Percentiles rank a stretch among this genome's conserved stretches.
These are phyloP conservation scores for Osmerus eperlanus DNA, from an alignment of 2,113 vertebrate genomes.

Conservation along the genomic window DNA sequence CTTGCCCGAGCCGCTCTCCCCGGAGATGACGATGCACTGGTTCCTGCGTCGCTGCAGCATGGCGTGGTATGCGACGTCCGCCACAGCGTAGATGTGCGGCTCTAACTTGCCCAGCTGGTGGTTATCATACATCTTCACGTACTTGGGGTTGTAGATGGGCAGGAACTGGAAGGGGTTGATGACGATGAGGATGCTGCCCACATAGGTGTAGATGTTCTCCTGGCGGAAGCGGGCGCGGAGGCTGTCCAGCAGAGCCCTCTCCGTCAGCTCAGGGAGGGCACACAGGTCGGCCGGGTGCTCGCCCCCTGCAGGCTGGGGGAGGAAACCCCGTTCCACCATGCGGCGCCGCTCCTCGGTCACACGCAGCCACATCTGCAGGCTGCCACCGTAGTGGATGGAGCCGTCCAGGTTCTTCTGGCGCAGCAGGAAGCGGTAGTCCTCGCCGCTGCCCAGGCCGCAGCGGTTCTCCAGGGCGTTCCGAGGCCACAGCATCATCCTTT, in stretches of 20 bases:
- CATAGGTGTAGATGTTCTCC: constrained; percentile 96
- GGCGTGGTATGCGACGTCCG: constrained; percentile 91
- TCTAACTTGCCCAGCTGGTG: constrained; percentile 91
- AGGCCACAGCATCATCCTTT: constrained; percentile 97
- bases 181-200: constrained; percentile 92
- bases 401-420: constrained; percentile 95
- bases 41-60: constrained; percentile 89
- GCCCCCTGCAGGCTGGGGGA: constrained; percentile 85
- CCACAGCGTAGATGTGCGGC: constrained; percentile 92
- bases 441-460: constrained; percentile 71
- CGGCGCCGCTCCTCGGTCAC: constrained; percentile 88
- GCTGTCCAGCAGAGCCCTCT: constrained; percentile 89
- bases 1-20: constrained; percentile 95
- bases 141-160: constrained; percentile 96
- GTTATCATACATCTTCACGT: constrained; percentile 97
- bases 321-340: constrained; percentile 88
- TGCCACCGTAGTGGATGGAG: constrained; percentile 91
- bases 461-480: constrained; percentile 90
- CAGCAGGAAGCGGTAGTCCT: constrained; percentile 93
- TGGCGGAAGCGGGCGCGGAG: constrained; percentile 90
- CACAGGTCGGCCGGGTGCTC: constrained; percentile 90
- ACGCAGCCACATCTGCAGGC: constrained; percentile 91
- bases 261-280: constrained; percentile 84
- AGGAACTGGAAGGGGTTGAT: constrained; percentile 97
- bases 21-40: constrained; percentile 95